Percentiles rank a stretch among this genome's conserved stretches.
phyloP scores from a whole-genome alignment of 2,797 vertebrate species.

The Ispidina picta region DNA sequence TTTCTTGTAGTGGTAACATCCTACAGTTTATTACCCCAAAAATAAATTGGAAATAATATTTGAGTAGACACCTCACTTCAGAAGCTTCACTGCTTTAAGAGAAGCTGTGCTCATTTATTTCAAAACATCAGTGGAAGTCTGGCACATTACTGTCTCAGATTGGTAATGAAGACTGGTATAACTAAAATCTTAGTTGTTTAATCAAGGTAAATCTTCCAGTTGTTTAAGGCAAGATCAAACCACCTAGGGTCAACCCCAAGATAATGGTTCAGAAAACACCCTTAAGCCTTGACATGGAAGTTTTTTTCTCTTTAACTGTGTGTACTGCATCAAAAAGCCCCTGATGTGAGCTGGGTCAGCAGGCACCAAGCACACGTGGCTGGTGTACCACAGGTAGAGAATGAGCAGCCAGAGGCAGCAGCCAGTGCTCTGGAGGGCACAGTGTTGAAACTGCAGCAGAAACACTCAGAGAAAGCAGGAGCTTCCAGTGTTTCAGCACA shows the following conservation, averaged over 20 bases:
- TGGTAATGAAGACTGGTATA: neutral
- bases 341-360: neutral
- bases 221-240: neutral
- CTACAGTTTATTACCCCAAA: neutral
- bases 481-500: slow-evolving; percentile 40
- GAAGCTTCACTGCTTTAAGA: neutral
- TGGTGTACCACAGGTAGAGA: neutral
- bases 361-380: neutral
- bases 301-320: neutral
- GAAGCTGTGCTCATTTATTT: neutral
- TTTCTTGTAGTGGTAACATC: neutral
- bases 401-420: neutral
- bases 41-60: neutral
- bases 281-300: neutral
- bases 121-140: neutral
- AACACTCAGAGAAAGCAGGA: slow-evolving; percentile 31
- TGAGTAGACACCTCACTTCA: neutral
- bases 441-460: neutral
- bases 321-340: neutral
- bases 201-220: neutral
- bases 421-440: neutral
- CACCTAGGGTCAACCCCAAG: neutral
- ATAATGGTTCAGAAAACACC: neutral
- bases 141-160: accelerated
- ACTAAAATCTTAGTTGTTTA: neutral